Evolutionary conservation across 1,140 invertebrate species (phyloP), one percentile per base, ranked within the genome.

Genomic region (Helicoverpa armigera): DNA sequence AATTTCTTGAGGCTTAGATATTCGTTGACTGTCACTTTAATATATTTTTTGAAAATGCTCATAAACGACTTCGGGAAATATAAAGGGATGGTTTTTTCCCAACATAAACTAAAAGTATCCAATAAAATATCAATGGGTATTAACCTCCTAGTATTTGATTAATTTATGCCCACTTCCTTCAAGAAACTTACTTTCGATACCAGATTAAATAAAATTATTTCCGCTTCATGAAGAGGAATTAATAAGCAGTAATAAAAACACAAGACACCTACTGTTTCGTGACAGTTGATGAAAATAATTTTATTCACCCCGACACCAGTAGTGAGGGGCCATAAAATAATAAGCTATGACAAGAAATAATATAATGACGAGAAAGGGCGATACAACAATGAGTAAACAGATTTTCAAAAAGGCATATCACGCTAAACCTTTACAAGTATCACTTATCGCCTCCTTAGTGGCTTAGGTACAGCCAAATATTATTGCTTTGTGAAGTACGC

Each of bases 251-350:
- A 83, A 75, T 77, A 81, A 67, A 81, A 83, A 81, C 73, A 80
- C 56, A 74, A 65, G 72, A 72, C 70, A 54, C 69, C 82, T 79
- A 72, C 75, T 61, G 76, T 48, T 16, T 60, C 51, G 29, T 69
- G 75, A 75, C 79, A 81, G 73, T 60, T 56, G 53, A 69, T 23
- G 65, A 83, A 79, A 83, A 79, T 83, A 72, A 60, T 79, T 82
- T 79, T 67, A 77, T 82, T 76, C 77, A 63, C 56, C 77, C 35
- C 51, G 72, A 60, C 65, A 72, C 50, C 16, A 70, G 31, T 81
- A 70, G 80, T 63, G 50, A 76, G 69, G 63, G 56, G 35, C 76
- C 61, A 18, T 73, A 53, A 84, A 54, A 75, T 78, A 80, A 74
- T 78, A 76, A 63, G 60, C 74, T 43, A 58, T 48, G 78, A 79